Evolutionary conservation across 2,888 invertebrate genomes (phyloP).

Genomic region (Lasioglossum figueresi): DNA sequence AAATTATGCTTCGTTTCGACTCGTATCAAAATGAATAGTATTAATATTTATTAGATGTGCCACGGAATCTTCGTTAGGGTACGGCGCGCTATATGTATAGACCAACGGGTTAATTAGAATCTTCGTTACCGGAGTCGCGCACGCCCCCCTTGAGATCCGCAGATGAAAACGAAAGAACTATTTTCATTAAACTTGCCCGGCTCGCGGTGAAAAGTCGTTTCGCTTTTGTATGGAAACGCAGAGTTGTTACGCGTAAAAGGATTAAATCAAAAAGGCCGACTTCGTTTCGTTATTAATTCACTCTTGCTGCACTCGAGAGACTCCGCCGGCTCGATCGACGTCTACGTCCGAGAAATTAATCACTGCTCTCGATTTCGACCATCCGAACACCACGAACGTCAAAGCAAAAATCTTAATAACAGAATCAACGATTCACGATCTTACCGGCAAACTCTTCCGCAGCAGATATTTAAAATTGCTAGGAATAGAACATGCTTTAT

Average conservation of each 20-base stretch:
- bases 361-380: conserved; percentile 41
- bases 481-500: neutral
- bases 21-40: neutral
- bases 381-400: neutral
- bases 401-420: neutral
- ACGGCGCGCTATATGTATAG: neutral
- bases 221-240: conserved; percentile 66
- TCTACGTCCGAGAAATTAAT: conserved; percentile 9
- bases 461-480: neutral
- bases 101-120: conserved; percentile 71
- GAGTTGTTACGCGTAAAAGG: conserved; percentile 69
- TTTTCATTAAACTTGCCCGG: conserved; percentile 79
- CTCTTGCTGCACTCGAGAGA: conserved; percentile 51
- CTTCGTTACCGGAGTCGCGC: conserved; percentile 75
- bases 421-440: neutral
- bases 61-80: neutral
- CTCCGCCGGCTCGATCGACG: conserved; percentile 53
- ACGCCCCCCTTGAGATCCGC: conserved; percentile 67
- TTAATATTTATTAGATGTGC: conserved; percentile 3
- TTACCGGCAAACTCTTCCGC: neutral
- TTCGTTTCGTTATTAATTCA: conserved; percentile 69
- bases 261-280: conserved; percentile 62
- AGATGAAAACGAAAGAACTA: conserved; percentile 80
- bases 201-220: conserved; percentile 71
- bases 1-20: neutral